Base-by-base conservation (phyloP, 2,888 invertebrate species). In the Epiblema foenella region DNA sequence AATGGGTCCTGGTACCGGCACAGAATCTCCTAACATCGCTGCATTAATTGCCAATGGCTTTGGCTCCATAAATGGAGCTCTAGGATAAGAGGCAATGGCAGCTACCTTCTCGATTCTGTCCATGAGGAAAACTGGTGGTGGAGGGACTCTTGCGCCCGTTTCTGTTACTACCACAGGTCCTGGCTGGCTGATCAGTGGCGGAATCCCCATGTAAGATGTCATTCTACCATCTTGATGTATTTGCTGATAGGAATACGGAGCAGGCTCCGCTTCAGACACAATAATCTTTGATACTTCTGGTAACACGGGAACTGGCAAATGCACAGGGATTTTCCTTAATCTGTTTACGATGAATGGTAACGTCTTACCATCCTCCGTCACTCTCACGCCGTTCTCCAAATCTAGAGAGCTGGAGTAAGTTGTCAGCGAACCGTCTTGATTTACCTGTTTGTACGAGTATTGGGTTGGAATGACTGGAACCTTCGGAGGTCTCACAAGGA, bases 1-100 rank as follows among this genome's bases (percentile, higher is more conserved):
- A 0, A 75, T 74, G 59, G 79, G 73, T 20, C 77, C 57, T 3
- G 76, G 73, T 33, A 72, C 54, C 15, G 75, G 67, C 15, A 73
- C 12, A 60, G 69, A 58, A 12, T 9, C 24, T 69, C 56, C 20
- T 49, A 67, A 37, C 17, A 75, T 63, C 15, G 60, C 29, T 2
- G 49, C 52, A 17, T 62, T 46, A 0, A 62, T 18, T 12, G 20
- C 1, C 5, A 51, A 20, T 51, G 71, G 67, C 18, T 37, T 39
- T 17, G 60, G 17, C 60, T 18, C 51, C 15, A 58, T 9, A 17
- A 46, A 20, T 11, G 60, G 49, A 2, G 20, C 46, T 56, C n/a
- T 56, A 15, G 66, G 56, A 24, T 52, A 52, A 54, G 59, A 65
- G 8, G 59, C 56, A 15, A 20, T 56, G n/a, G 54, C 37, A n/a